phyloP scores from a whole-genome alignment of 2,113 vertebrate species.

The Pseudopodoces humilis region DNA sequence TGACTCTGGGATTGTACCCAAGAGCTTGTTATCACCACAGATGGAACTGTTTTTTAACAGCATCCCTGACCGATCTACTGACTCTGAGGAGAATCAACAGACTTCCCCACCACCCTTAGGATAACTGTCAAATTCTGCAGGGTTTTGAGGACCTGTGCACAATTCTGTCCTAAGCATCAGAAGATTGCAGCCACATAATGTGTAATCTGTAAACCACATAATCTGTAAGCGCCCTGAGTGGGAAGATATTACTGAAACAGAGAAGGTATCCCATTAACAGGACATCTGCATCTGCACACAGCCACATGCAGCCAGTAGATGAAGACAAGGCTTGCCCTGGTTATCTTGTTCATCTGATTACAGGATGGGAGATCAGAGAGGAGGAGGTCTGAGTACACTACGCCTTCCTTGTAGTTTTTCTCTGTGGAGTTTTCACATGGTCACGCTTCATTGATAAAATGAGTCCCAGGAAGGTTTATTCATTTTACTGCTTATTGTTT shows the following conservation, averaged over 20 bases:
- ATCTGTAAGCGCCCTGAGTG: neutral
- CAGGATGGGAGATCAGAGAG: neutral
- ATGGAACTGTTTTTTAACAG: neutral
- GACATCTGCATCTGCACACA: neutral
- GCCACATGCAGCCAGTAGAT: neutral
- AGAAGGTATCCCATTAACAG: neutral
- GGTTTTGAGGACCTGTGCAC: neutral
- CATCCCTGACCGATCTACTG: neutral
- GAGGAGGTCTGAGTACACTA: neutral
- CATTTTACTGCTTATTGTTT: conserved; percentile 66
- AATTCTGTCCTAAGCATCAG: neutral
- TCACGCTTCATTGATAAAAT: conserved; percentile 60
- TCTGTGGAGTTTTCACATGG: conserved; percentile 15
- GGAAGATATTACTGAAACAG: neutral
- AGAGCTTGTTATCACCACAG: neutral
- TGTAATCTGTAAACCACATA: too few relatives aligned
- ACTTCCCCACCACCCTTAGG: neutral
- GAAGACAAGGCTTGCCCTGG: neutral
- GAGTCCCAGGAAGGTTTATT: conserved; percentile 60
- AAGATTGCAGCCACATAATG: neutral
- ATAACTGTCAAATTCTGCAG: neutral
- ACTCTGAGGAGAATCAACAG: neutral
- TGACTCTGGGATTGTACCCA: neutral
- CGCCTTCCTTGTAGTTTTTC: neutral
- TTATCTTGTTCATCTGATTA: neutral